Base-by-base conservation (phyloP, 1,140 invertebrate species). In the Pseudachorutes palmiensis region DNA sequence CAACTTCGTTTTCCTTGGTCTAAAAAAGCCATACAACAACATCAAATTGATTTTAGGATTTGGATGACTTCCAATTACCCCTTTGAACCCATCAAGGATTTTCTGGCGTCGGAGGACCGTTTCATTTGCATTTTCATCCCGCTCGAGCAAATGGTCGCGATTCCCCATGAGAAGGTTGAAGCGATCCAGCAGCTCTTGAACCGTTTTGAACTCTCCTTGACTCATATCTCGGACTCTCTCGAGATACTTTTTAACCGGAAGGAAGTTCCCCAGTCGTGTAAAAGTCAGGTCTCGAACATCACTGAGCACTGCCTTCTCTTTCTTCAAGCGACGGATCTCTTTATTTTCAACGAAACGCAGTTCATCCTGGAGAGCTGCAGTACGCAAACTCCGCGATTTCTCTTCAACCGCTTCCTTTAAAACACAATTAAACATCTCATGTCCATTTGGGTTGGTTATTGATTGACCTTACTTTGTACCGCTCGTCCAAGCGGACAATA, bases 161-260 rank as follows among this genome's bases (percentile, higher is more conserved):
- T 61, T 62, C 5, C 51, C 41, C 16, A 24, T 49, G 1, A 72
- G 49, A 2, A 64, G 28, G 2, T 45, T 64, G 32, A 67, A 70
- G 1, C 70, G 59, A 61, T 69, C 70, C 36, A 72, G 36, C 19
- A 72, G 63, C 2, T 72, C 70, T n/a, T 68, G 68, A 51, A 72
- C 16, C 16, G 70, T 60, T 2, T 29, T n/a, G 57, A 62, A 72
- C 57, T 72, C 65, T 48, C 67, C 70, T 36, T 66, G 62, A 36
- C 55, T 63, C 1, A 36, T 2, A 1, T 62, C 48, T 16, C 45
- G 36, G 5, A 71, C 67, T n/a, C 57, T 36, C 19, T 71, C 67
- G 1, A 71, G 57, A 45, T 71, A 71, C 9, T 26, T 59, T 59
- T 66, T 31, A 45, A 67, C 70, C 1, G 60, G 51, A 19, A 33